Conservation (phyloP, 1,140 invertebrate species). For the Drosophila orosa region DNA sequence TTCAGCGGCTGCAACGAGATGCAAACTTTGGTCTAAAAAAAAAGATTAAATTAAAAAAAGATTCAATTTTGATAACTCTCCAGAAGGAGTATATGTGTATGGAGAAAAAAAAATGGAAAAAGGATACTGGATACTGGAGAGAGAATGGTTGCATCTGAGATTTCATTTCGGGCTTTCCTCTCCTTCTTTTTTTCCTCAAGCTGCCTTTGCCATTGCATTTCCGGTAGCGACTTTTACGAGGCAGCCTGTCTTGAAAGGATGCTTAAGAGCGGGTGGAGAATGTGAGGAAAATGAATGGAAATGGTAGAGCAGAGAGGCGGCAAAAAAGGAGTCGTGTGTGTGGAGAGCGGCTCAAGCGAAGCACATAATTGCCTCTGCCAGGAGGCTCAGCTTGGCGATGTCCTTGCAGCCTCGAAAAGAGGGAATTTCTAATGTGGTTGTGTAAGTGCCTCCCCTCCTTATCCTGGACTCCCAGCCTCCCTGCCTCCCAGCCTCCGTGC, state of each 20-base stretch:
- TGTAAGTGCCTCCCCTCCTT: constrained; percentile 63
- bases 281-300: constrained; percentile 17
- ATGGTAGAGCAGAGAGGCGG: not conserved
- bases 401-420: constrained; percentile 58
- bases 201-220: constrained; percentile 65
- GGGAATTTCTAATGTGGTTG: constrained; percentile 80
- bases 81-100: constrained; percentile 7
- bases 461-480: constrained; percentile 13
- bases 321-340: constrained; percentile 31
- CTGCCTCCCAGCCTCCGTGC: constrained; percentile 6
- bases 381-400: constrained; percentile 33
- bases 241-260: constrained; percentile 59
- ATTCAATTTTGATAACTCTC: constrained; percentile 78
- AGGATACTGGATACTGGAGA: constrained; percentile 1
- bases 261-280: constrained; percentile 10
- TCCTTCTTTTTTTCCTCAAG: constrained; percentile 8
- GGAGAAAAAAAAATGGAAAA: not conserved
- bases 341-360: constrained; percentile 71
- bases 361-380: constrained; percentile 79
- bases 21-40: constrained; percentile 39
- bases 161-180: constrained; percentile 44
- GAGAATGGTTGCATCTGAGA: constrained; percentile 40
- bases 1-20: constrained; percentile 44
- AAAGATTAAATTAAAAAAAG: constrained; percentile 45
- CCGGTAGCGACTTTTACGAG: constrained; percentile 73